Base-by-base conservation (phyloP, 2,797 vertebrate genomes). In the Tachyglossus aculeatus region DNA sequence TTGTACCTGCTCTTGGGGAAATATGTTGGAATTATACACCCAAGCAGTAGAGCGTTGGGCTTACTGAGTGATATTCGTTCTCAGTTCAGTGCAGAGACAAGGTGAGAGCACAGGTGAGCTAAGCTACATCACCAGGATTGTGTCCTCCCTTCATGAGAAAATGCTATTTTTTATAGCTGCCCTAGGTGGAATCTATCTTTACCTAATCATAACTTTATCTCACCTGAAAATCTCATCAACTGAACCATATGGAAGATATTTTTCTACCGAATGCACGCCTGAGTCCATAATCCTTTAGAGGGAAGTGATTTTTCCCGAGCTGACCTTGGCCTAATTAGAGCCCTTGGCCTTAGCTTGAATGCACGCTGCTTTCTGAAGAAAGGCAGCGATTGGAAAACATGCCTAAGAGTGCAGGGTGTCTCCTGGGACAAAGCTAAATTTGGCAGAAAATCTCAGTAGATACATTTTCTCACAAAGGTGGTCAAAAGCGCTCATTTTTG, bases 231-330 rank as follows among this genome's bases (percentile, higher is more conserved):
- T 51, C 21, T 22, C 9, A 43, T 36, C 25, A 66, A 54, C 25
- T 54, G 32, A 73, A 71, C 33, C 50, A 1, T 34, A 60, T 67
- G 68, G 5, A 14, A 81, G 74, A 39, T n/a, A 71, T 47, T 36
- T n/a, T n/a, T n/a, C n/a, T n/a, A n/a, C n/a, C n/a, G n/a, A n/a
- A n/a, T n/a, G n/a, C n/a, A n/a, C n/a, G n/a, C n/a, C n/a, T n/a
- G n/a, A n/a, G n/a, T n/a, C 19, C 22, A 37, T 39, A 21, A 65
- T 52, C 21, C 31, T 25, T 67, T 60, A 24, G 47, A 31, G 14
- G n/a, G n/a, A n/a, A n/a, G n/a, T n/a, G n/a, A n/a, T n/a, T n/a
- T n/a, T n/a, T n/a, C n/a, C n/a, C n/a, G n/a, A n/a, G n/a, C n/a
- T n/a, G n/a, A n/a, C n/a, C n/a, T n/a, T n/a, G n/a, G n/a, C n/a